These are phyloP conservation scores for Bursaphelenchus okinawaensis DNA, from an alignment of 2,888 invertebrate species.

Conservation along the genomic window DNA sequence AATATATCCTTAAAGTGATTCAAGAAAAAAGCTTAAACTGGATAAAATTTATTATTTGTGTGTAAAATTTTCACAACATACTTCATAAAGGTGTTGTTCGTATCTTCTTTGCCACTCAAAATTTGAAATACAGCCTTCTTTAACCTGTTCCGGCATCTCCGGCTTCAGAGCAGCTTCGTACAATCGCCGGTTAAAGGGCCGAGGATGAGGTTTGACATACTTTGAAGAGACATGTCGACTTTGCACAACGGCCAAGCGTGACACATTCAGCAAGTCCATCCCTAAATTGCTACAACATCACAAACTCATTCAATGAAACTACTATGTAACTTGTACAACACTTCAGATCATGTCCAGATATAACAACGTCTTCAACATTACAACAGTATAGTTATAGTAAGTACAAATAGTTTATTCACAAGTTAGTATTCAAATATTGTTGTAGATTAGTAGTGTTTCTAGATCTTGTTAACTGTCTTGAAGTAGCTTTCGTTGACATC, in stretches of 20 bases:
- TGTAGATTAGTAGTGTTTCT: no score
- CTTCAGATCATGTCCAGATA: no score
- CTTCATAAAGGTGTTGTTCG: background rate
- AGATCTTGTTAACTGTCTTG: background rate
- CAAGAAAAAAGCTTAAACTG: no score
- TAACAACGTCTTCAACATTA: no score
- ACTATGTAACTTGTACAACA: no score
- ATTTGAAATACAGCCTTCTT: background rate
- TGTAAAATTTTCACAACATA: background rate
- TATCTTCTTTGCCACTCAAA: background rate
- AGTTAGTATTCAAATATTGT: background rate
- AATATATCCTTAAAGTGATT: constrained; percentile 15
- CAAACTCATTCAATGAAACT: no score
- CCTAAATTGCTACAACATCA: no score
- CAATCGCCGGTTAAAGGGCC: constrained; percentile 41
- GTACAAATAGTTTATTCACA: no score
- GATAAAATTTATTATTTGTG: no score
- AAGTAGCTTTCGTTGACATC: background rate
- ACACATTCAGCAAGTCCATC: background rate
- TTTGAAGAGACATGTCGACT: constrained; percentile 45
- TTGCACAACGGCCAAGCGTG: background rate
- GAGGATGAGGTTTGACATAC: constrained; percentile 46
- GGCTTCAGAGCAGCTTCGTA: constrained; percentile 46
- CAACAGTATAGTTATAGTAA: no score
- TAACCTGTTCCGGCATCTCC: constrained; percentile 32